phyloP scores from a whole-genome alignment of 2,113 vertebrate genomes.

The Progne subis region DNA sequence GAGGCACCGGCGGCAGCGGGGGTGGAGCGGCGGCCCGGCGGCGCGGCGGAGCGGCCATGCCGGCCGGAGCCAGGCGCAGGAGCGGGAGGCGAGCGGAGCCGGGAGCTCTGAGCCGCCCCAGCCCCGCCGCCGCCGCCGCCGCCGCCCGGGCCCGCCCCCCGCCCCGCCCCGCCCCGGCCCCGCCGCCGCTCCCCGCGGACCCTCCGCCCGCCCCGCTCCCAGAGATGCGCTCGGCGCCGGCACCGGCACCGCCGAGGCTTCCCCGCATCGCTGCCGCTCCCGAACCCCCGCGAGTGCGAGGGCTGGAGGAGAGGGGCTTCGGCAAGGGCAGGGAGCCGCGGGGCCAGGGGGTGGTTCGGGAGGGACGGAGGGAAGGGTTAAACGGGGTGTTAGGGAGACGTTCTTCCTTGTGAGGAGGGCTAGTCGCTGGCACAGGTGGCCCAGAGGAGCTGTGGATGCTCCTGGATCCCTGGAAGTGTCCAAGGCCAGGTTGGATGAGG shows the following conservation, averaged over 20 bases:
- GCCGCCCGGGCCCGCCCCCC: slow-evolving; percentile 59
- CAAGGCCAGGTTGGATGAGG: not conserved
- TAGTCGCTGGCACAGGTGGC: not conserved
- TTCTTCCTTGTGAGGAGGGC: not conserved
- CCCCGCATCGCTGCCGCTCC: not conserved
- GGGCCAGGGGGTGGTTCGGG: not conserved
- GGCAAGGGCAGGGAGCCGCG: not conserved
- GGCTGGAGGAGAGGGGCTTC: not conserved
- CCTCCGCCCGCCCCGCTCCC: not conserved
- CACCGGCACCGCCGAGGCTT: not conserved
- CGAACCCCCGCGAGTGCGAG: accelerated
- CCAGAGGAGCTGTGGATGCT: not conserved
- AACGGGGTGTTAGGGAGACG: accelerated
- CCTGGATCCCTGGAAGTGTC: not conserved
- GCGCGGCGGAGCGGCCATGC: no score
- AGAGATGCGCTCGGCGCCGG: not conserved
- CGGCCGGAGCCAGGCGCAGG: no score
- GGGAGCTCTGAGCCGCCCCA: no score
- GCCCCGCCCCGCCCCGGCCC: no score
- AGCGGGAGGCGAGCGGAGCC: no score
- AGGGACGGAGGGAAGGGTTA: not conserved
- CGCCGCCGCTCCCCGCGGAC: not conserved
- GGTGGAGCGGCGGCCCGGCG: no score
- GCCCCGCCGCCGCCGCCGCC: no score
- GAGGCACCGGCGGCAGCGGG: no score